Evolutionary conservation across 2,113 vertebrate species (phyloP), one percentile per base, ranked within the genome.

Genomic region (Heterocephalus glaber): DNA sequence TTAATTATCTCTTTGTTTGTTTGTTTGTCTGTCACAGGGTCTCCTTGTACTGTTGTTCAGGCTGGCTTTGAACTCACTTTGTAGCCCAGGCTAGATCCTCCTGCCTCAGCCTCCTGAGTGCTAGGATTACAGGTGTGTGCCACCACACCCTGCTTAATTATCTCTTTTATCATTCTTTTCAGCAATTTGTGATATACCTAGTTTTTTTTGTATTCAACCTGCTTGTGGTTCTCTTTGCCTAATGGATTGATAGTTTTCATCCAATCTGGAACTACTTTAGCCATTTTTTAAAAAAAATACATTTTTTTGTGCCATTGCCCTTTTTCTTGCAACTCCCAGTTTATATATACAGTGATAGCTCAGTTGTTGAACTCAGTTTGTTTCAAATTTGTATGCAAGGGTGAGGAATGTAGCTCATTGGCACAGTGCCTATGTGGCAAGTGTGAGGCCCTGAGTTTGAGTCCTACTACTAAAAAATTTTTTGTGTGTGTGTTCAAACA

Each of bases 121-220:
- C 9, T 49, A 9, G 47, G 47, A 49, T 49, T 49, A 49, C 47
- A 49, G 47, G 47, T 9, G 5, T 49, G 47, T 49, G 47, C 47
- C 47, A 9, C 47, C 9, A 49, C 9, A 9, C 5, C 47, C 47
- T 49, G 47, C 47, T 49, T 49, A 49, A 49, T 81, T 65, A 68
- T 52, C 28, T 94, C 70, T 60, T 68, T 90, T 54, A 77, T n/a
- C 52, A 80, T 41, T 65, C 20, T 83, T 92, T 95, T 87, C n/a
- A 63, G 9, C 20, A 80, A 13, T 38, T 90, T 83, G 4, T 90
- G 63, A 56, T 77, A 30, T 77, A 66, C 13, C 44, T 80, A 19
- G n/a, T 20, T 35, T 80, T 72, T 66, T 66, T 85, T 90, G 61
- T 85, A 26, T 90, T 79, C 65, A 77, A 68, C 49, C 52, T 58